Conservation (phyloP, 2,797 vertebrate species). For the Choloepus didactylus region DNA sequence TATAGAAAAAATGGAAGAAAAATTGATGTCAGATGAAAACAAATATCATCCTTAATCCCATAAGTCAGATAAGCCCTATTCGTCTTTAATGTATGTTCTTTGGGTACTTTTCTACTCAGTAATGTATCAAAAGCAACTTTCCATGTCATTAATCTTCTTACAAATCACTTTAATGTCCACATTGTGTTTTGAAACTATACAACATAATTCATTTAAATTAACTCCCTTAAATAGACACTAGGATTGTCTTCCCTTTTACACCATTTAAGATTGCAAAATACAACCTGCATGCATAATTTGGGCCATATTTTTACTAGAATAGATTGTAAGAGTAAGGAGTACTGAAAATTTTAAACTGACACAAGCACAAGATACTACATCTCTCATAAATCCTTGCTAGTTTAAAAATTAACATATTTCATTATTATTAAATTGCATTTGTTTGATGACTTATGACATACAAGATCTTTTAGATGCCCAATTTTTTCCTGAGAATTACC, state of each 20-base stretch:
- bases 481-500: no score
- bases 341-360: neutral
- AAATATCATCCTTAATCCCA: neutral
- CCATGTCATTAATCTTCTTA: neutral
- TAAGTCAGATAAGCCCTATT: neutral
- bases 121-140: neutral
- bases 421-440: no score
- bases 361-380: no score
- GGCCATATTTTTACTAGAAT: neutral
- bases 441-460: neutral
- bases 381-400: no score
- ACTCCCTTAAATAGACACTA: neutral
- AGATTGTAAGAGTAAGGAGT: neutral
- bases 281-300: neutral
- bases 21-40: neutral
- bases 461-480: no score
- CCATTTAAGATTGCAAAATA: neutral
- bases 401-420: no score
- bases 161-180: neutral
- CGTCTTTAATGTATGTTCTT: neutral
- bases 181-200: neutral
- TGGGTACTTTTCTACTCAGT: neutral
- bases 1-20: constrained; percentile 5
- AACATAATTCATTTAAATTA: neutral
- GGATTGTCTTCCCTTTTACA: neutral